Conservation (phyloP, 23 tunicate species). For the Trididemnum clinides region DNA sequence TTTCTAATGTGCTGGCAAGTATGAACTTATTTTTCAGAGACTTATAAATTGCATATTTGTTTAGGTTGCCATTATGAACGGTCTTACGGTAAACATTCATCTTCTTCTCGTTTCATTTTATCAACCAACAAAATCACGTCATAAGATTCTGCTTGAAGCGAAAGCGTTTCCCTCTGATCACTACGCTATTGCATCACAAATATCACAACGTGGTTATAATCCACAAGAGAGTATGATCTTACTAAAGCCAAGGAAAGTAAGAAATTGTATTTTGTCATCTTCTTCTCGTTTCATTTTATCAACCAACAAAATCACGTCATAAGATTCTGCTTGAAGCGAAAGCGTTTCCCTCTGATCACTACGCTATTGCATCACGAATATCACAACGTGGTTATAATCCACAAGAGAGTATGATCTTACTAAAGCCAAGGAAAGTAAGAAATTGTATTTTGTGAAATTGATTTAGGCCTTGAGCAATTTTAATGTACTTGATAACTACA, state of each 20-base stretch:
- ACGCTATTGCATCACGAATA: conserved; percentile 78
- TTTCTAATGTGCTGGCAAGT: too few relatives aligned
- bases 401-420: conserved; percentile 37
- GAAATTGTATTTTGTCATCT: too few relatives aligned
- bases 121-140: conserved; percentile 67
- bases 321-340: conserved; percentile 74
- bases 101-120: conserved; percentile 84
- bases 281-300: conserved; percentile 82
- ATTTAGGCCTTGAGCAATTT: too few relatives aligned
- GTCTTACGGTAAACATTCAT: conserved; percentile 81
- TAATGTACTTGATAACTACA: too few relatives aligned
- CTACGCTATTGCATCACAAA: conserved; percentile 80
- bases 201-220: conserved; percentile 58
- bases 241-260: neutral
- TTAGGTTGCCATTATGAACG: conserved; percentile 73
- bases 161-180: conserved; percentile 96
- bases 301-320: conserved; percentile 66
- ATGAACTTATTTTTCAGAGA: too few relatives aligned
- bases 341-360: conserved; percentile 97
- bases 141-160: conserved; percentile 74
- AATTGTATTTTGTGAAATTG: too few relatives aligned
- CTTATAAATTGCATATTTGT: too few relatives aligned
- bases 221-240: conserved; percentile 54
- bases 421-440: neutral
- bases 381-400: conserved; percentile 65